phyloP scores from a whole-genome alignment of 2,113 vertebrate genomes.

The Mionectes macconnelli region DNA sequence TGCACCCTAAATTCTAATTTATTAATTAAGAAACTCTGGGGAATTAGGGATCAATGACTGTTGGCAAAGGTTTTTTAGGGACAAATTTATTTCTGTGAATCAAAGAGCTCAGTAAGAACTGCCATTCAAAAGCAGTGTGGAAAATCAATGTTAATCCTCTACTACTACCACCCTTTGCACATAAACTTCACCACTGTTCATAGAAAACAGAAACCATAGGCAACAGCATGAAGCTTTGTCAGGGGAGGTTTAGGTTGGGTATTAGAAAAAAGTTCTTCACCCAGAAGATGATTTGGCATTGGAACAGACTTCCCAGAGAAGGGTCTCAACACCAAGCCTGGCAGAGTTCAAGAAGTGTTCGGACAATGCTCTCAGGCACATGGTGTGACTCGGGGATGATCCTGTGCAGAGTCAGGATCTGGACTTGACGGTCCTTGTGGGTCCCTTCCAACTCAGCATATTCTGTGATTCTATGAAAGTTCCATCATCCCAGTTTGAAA shows the following conservation, averaged over 20 bases:
- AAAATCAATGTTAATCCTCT: neutral
- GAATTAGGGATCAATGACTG: neutral
- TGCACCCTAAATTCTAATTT: neutral
- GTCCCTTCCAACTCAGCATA: neutral
- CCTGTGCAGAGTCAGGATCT: accelerated
- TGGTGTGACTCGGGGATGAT: too few relatives aligned
- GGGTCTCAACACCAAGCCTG: neutral
- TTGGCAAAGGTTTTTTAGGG: neutral
- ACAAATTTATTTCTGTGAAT: neutral
- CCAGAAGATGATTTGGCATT: accelerated
- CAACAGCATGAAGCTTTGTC: neutral
- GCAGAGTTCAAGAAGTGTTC: neutral
- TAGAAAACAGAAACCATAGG: neutral
- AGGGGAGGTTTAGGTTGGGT: neutral
- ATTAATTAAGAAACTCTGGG: neutral
- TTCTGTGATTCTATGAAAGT: neutral
- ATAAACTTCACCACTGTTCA: neutral
- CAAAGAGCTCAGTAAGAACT: neutral
- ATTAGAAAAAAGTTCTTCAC: neutral
- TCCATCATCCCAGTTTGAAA: neutral
- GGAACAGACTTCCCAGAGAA: neutral
- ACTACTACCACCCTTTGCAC: neutral
- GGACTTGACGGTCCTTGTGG: accelerated
- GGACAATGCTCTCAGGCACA: accelerated
- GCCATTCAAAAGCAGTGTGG: neutral